These are phyloP conservation scores for Subanguina moxae DNA, from an alignment of 1,140 invertebrate genomes.

Conservation along the genomic window DNA sequence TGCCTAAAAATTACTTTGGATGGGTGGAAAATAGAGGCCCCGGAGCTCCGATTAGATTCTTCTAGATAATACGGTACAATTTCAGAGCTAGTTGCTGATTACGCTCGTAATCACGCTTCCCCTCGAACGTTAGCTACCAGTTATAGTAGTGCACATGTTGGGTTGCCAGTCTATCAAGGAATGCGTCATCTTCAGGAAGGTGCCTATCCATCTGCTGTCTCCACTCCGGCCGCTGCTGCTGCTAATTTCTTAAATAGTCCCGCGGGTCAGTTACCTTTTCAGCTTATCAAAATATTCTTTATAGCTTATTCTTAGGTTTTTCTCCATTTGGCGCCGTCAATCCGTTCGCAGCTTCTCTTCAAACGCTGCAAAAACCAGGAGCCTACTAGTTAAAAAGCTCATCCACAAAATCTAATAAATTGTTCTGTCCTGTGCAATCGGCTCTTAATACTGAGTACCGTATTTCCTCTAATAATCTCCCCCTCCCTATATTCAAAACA, in stretches of 20 bases:
- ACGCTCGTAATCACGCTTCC: conserved; percentile 16
- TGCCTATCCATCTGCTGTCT: conserved; percentile 7
- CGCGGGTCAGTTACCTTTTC: background rate
- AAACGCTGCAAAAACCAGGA: conserved; percentile 27
- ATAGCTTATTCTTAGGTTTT: conserved; percentile 15
- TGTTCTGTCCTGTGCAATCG: no score
- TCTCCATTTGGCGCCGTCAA: conserved; percentile 22
- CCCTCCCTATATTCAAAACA: no score
- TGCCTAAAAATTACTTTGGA: no score
- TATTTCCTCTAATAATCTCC: no score
- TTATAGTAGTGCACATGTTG: conserved; percentile 14
- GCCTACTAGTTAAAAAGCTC: conserved; percentile 15
- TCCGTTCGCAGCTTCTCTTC: conserved; percentile 21
- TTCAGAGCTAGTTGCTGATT: conserved; percentile 17
- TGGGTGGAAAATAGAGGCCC: no score
- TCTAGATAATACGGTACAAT: no score
- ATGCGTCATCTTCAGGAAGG: conserved; percentile 5
- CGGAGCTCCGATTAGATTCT: no score
- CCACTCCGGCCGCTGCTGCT: conserved; percentile 13
- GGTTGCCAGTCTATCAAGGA: conserved; percentile 3
- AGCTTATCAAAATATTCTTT: background rate
- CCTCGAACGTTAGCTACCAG: conserved; percentile 9
- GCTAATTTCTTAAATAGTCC: conserved; percentile 25
- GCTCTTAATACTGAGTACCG: no score
- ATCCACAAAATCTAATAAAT: no score